These are phyloP conservation scores for Eutrigla gurnardus DNA, from an alignment of 2,797 vertebrate species.

Conservation along the genomic window DNA sequence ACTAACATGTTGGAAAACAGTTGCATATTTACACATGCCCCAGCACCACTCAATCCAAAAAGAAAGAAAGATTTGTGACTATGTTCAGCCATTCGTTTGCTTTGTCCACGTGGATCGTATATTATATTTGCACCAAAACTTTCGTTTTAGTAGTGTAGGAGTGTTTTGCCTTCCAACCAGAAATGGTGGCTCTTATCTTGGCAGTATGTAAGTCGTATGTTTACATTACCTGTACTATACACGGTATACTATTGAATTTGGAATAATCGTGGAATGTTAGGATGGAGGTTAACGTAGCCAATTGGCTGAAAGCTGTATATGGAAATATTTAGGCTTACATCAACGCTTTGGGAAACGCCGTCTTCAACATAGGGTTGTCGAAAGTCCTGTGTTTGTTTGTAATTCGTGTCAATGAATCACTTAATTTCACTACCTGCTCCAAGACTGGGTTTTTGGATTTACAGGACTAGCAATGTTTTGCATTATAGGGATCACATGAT, in stretches of 20 bases:
- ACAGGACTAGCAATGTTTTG: not conserved
- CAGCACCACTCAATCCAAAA: not conserved
- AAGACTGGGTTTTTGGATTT: not conserved
- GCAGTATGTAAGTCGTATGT: not conserved
- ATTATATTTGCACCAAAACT: not conserved
- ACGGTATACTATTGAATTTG: not conserved
- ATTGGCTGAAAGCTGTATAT: not conserved
- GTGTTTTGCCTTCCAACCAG: too few relatives aligned
- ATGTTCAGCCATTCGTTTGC: not conserved
- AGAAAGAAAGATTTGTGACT: not conserved
- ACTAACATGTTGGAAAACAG: not conserved
- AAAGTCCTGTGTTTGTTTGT: too few relatives aligned
- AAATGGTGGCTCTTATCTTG: not conserved
- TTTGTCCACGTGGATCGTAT: not conserved
- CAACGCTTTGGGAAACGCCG: too few relatives aligned
- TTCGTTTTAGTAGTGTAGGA: too few relatives aligned
- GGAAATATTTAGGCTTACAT: too few relatives aligned
- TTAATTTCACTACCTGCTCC: too few relatives aligned
- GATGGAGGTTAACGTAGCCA: not conserved
- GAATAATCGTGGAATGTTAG: not conserved
- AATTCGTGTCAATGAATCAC: too few relatives aligned
- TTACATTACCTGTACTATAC: not conserved
- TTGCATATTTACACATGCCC: conserved; percentile 9
- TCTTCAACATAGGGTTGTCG: too few relatives aligned
- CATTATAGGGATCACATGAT: not conserved